These are phyloP conservation scores for Ophonus ardosiacus DNA, from an alignment of 2,888 invertebrate genomes.

Conservation along the genomic window DNA sequence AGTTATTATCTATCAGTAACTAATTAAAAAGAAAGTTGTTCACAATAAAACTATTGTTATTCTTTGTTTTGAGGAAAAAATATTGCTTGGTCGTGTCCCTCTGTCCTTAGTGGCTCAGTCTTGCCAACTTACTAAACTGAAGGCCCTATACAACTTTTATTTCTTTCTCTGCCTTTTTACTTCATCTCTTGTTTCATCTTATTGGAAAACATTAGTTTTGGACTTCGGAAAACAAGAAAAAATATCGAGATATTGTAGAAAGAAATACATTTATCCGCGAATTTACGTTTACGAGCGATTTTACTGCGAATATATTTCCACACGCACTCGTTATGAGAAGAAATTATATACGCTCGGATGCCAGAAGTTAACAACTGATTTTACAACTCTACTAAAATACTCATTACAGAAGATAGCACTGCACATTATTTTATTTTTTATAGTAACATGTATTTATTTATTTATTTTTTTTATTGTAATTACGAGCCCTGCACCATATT, in stretches of 20 bases:
- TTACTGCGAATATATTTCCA: no score
- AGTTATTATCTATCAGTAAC: not conserved
- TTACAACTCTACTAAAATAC: no score
- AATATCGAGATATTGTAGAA: not conserved
- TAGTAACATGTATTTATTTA: no score
- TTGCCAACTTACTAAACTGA: conserved; percentile 31
- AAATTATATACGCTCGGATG: no score
- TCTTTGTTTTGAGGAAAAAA: conserved; percentile 22
- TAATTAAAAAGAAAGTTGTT: conserved; percentile 19
- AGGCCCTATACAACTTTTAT: conserved; percentile 30
- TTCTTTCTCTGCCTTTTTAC: conserved; percentile 11
- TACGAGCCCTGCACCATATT: no score
- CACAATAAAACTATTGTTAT: conserved; percentile 19
- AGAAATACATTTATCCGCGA: not conserved
- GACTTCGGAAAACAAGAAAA: not conserved
- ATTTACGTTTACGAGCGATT: no score
- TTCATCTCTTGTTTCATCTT: conserved; percentile 7
- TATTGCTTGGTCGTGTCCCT: conserved; percentile 26
- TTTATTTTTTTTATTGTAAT: no score
- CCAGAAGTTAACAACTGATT: no score
- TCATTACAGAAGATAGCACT: no score
- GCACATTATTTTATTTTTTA: no score
- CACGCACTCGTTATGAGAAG: no score
- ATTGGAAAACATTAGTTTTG: conserved; percentile 28
- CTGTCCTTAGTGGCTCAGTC: conserved; percentile 15